phyloP scores from a whole-genome alignment of 2,797 vertebrate genomes.

The Coregonus ussuriensis region DNA sequence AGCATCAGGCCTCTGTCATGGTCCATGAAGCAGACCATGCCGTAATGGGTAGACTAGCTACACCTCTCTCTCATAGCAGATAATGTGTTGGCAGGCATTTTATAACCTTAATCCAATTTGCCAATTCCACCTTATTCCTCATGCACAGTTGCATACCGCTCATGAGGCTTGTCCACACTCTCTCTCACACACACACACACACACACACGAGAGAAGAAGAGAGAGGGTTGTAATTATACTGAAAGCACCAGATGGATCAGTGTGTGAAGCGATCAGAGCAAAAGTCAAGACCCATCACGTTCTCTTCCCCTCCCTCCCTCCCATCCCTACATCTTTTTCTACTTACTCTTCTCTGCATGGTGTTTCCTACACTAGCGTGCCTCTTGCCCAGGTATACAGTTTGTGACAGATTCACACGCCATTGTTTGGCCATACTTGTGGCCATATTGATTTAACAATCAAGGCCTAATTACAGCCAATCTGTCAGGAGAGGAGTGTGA shows the following conservation, averaged over 20 bases:
- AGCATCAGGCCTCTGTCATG: not conserved
- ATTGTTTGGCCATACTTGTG: conserved; percentile 60
- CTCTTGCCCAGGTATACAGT: conserved; percentile 49
- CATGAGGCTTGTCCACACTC: no score
- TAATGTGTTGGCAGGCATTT: not conserved
- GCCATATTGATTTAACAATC: conserved; percentile 71
- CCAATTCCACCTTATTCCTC: no score
- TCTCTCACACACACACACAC: no score
- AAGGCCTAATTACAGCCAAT: conserved; percentile 75
- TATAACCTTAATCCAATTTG: no score
- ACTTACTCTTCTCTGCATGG: not conserved
- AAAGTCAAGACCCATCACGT: conserved; percentile 1
- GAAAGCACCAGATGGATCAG: conserved; percentile 48
- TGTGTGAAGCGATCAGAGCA: conserved; percentile 43
- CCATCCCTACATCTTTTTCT: conserved; percentile 21
- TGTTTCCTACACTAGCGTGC: conserved; percentile 33
- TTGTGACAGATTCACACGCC: conserved; percentile 49
- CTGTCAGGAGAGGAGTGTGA: conserved; percentile 64
- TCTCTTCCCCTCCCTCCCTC: conserved; percentile 23
- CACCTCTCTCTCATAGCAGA: not conserved
- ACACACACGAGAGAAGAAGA: no score
- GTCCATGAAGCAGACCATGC: not conserved
- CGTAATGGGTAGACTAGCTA: not conserved
- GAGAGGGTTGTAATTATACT: conserved; percentile 24
- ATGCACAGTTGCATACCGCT: no score